Conservation (phyloP, 2,797 vertebrate species). For the Onychomys leucogaster region DNA sequence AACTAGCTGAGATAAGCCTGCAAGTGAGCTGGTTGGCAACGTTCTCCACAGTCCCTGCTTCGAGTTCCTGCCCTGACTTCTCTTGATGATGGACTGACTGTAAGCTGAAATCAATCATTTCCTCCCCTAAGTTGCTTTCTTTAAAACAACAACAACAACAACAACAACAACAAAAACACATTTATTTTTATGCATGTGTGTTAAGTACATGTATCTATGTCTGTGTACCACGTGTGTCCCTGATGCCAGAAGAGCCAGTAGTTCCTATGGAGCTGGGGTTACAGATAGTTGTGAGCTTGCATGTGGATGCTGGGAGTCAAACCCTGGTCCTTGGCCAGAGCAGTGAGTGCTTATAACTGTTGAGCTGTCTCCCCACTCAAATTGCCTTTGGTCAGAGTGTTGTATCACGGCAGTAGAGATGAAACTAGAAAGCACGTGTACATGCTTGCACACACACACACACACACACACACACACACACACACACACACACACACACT, state of each 20-base stretch:
- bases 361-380: not conserved
- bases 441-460: not conserved
- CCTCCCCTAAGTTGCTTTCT: not conserved
- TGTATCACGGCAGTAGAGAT: not conserved
- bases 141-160: not conserved
- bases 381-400: not conserved
- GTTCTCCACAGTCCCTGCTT: not conserved
- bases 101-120: not conserved
- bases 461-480: not conserved
- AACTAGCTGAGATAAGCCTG: not conserved
- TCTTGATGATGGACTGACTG: not conserved
- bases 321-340: not conserved
- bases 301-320: not conserved
- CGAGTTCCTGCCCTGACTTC: not conserved
- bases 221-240: not conserved
- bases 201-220: not conserved
- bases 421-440: not conserved
- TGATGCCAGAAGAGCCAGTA: not conserved
- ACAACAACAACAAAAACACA: not conserved
- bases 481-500: not conserved
- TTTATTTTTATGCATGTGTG: not conserved
- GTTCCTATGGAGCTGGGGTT: not conserved
- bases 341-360: not conserved
- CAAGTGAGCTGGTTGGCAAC: not conserved
- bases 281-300: not conserved